These are phyloP conservation scores for Caenorhabditis tropicalis DNA, from an alignment of 1,140 invertebrate species.

Conservation along the genomic window DNA sequence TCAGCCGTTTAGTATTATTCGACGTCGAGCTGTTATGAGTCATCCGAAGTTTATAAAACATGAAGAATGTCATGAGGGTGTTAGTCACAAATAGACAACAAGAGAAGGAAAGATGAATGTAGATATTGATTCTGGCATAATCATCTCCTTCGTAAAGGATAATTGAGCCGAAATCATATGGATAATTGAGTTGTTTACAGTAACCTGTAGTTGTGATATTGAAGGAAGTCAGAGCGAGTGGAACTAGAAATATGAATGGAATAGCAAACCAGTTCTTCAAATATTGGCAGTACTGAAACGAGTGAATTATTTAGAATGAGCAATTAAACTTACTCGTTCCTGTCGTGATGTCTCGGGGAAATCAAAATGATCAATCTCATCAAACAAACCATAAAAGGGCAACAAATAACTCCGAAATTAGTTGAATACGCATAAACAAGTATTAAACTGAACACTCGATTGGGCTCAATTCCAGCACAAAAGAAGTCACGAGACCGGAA, in stretches of 20 bases:
- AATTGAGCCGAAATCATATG: neutral
- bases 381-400: neutral
- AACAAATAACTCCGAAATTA: neutral
- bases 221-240: neutral
- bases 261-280: neutral
- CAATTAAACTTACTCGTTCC: too few relatives aligned
- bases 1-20: neutral
- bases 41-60: too few relatives aligned
- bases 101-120: neutral
- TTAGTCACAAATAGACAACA: too few relatives aligned
- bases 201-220: neutral
- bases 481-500: neutral
- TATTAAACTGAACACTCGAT: neutral
- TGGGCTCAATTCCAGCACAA: neutral
- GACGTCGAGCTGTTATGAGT: neutral
- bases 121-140: neutral
- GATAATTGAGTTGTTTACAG: neutral
- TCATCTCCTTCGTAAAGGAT: neutral
- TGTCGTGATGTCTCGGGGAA: neutral
- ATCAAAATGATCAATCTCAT: neutral
- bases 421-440: neutral
- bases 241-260: neutral
- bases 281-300: too few relatives aligned
- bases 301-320: too few relatives aligned
- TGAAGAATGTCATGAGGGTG: too few relatives aligned